Conservation (phyloP, 2,113 vertebrate genomes). For the Bufo bufo region DNA sequence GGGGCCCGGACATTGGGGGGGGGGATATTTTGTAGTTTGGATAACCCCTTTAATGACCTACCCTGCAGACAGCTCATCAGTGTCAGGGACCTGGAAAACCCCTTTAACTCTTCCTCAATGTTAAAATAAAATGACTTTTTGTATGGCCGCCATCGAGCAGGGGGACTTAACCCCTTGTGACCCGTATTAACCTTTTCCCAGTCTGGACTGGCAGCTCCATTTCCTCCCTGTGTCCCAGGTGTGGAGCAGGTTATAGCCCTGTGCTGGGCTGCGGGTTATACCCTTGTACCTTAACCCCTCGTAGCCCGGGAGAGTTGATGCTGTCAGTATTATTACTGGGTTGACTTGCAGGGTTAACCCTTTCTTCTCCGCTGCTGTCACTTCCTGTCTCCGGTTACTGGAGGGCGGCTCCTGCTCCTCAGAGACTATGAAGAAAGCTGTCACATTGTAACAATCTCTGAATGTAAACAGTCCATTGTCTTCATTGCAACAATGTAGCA, state of each 20-base stretch:
- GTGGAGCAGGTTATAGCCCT: not conserved
- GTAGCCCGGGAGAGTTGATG: not conserved
- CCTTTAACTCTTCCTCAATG: not conserved
- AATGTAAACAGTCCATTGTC: not conserved
- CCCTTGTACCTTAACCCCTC: not conserved
- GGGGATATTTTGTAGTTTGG: too few relatives aligned
- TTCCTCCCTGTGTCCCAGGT: not conserved
- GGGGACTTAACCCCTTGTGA: not conserved
- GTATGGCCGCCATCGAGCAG: not conserved
- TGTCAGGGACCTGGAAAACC: too few relatives aligned
- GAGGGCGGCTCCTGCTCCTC: too few relatives aligned
- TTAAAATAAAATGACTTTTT: not conserved
- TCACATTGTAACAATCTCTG: not conserved
- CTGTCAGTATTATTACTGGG: not conserved
- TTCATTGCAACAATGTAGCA: not conserved
- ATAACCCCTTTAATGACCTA: too few relatives aligned
- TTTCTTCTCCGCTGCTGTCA: not conserved
- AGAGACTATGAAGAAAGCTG: too few relatives aligned
- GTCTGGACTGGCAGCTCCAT: not conserved
- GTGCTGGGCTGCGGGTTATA: not conserved
- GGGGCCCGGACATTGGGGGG: too few relatives aligned
- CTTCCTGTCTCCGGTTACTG: not conserved
- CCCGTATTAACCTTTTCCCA: not conserved
- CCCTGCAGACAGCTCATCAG: too few relatives aligned
- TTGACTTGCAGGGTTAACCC: not conserved